Base-by-base conservation (phyloP, 1,140 invertebrate species). In the Drosophila bocqueti region DNA sequence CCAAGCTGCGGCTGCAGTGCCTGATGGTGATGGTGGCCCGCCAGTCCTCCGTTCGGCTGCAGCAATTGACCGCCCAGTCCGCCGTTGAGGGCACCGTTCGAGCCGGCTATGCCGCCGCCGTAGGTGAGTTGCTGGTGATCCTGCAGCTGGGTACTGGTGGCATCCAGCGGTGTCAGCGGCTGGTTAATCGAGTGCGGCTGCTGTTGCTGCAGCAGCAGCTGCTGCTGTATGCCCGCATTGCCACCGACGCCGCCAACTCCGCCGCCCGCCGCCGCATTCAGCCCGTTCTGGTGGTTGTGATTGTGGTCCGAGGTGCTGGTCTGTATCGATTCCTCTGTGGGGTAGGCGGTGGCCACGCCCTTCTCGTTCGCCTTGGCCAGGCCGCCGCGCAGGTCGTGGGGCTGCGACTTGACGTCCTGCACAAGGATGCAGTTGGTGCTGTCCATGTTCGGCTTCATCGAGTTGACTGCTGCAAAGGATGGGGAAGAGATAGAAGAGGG, bases 401-500 rank as follows among this genome's bases (percentile, higher is more conserved):
- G 97, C 75, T 97, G 96, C 82, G 96, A 96, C 94, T 97, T 97
- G 64, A 97, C 96, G 94, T 98, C 97, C 95, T 97, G 96, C 81
- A 97, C 96, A 92, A 97, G 94, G 92, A 97, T 97, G 93, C 97
- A 98, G 93, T 97, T 97, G 83, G 96, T 95, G 93, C 95, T 96
- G 94, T 97, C 96, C 94, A 96, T 96, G 93, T 95, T 95, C 91
- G 95, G 95, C 93, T 96, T 96, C 96, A 97, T 97, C 89, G 96
- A 97, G 93, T 96, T 97, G 93, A 97, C 95, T 92, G 96, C 96
- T 97, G 95, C 60, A 66, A 36, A 0, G 16, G 58, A 49, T 9
- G 3, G 96, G 85, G 15, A 58, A 18, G 63, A 31, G 3, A 42
- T 0, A 24, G 9, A 31, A 43, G 34, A 31, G n/a, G 24, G 34